Conservation (phyloP, 2,888 invertebrate species). For the Heliothis peltigera region DNA sequence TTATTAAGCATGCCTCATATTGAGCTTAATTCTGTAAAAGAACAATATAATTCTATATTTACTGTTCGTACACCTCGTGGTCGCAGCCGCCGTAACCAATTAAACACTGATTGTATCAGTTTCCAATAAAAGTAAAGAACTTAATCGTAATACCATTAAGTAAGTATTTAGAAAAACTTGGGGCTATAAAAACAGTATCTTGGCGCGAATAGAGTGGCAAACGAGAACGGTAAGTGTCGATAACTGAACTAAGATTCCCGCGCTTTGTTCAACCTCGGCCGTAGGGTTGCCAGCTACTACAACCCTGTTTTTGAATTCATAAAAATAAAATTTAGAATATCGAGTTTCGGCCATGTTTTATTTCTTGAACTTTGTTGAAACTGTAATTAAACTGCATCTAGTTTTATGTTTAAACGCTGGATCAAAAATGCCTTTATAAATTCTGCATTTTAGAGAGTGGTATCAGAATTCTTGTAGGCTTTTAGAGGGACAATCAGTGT, state of each 20-base stretch:
- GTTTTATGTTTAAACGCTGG: not conserved
- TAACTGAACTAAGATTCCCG: constrained; percentile 33
- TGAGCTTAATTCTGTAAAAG: no score
- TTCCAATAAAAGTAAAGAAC: constrained; percentile 14
- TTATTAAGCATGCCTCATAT: no score
- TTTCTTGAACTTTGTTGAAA: not conserved
- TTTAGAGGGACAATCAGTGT: constrained; percentile 3
- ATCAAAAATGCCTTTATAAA: not conserved
- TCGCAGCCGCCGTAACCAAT: no score
- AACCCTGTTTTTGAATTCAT: no score
- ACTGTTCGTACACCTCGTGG: no score
- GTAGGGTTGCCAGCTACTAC: constrained; percentile 42
- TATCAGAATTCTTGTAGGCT: not conserved
- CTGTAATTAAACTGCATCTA: not conserved
- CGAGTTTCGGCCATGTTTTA: no score
- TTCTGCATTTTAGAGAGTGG: not conserved
- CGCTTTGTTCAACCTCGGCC: constrained; percentile 38
- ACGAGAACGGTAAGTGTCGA: constrained; percentile 48
- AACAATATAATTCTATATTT: no score
- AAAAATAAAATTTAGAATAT: no score
- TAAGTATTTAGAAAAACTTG: constrained; percentile 28
- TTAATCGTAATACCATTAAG: constrained; percentile 38
- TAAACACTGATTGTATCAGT: not conserved
- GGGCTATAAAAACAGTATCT: constrained; percentile 41
- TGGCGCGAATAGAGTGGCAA: constrained; percentile 28